Evolutionary conservation across 2,888 invertebrate genomes (phyloP).

Genomic region (Athalia rosae): DNA sequence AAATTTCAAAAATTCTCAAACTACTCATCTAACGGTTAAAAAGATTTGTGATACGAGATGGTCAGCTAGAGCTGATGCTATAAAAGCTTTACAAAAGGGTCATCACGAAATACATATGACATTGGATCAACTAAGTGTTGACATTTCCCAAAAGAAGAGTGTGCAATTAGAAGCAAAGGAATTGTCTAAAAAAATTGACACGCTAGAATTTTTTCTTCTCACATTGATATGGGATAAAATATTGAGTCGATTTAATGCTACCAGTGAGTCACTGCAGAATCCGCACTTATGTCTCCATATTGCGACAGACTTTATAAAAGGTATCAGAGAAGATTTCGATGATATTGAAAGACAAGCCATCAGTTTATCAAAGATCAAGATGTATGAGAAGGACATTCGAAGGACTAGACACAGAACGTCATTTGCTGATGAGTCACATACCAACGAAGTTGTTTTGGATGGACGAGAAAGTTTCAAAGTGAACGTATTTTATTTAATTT

Average conservation of each 20-base stretch:
- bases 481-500: constrained; percentile 1
- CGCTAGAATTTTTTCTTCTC: too few relatives aligned
- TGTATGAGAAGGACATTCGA: neutral
- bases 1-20: neutral
- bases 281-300: too few relatives aligned
- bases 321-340: neutral
- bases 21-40: constrained; percentile 18
- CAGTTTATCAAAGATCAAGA: neutral
- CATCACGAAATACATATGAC: too few relatives aligned
- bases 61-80: constrained; percentile 46
- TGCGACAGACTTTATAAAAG: neutral
- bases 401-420: neutral
- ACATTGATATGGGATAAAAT: too few relatives aligned
- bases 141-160: too few relatives aligned
- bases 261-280: too few relatives aligned
- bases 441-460: neutral
- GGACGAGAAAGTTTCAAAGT: neutral
- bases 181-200: too few relatives aligned
- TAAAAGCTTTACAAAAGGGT: constrained; percentile 14
- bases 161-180: too few relatives aligned
- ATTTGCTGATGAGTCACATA: constrained; percentile 1
- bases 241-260: too few relatives aligned
- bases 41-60: constrained; percentile 33
- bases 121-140: too few relatives aligned
- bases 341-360: constrained; percentile 5